These are phyloP conservation scores for Scaptomyza flava DNA, from an alignment of 2,888 invertebrate genomes.

Conservation along the genomic window DNA sequence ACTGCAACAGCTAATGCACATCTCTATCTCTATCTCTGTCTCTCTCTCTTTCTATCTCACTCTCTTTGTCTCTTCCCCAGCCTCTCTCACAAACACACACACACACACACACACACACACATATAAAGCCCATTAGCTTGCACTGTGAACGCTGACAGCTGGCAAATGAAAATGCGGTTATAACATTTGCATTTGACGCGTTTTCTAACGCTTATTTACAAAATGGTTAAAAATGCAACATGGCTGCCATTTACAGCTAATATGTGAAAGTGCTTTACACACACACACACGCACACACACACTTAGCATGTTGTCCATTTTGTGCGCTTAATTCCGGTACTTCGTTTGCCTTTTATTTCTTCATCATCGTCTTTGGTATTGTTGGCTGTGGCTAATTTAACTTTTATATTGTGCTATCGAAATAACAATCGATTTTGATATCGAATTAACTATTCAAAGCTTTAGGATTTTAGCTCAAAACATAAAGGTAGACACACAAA, in stretches of 20 bases:
- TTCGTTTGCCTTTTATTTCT: conserved; percentile 4
- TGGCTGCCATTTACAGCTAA: conserved; percentile 71
- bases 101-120: conserved; percentile 9
- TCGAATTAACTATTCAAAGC: no score
- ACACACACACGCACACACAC: conserved; percentile 1
- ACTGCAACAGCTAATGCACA: conserved; percentile 36
- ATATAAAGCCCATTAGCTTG: conserved; percentile 43
- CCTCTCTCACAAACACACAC: neutral
- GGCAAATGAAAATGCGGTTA: conserved; percentile 76
- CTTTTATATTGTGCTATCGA: no score
- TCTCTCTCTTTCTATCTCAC: neutral
- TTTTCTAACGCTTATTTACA: conserved; percentile 57
- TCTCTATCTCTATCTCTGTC: neutral
- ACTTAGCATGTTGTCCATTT: conserved; percentile 28
- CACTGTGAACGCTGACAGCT: conserved; percentile 59
- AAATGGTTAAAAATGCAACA: conserved; percentile 70
- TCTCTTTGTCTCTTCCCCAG: neutral
- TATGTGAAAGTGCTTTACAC: conserved; percentile 38
- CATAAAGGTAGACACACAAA: no score
- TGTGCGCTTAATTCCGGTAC: conserved; percentile 24
- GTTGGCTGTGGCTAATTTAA: no score
- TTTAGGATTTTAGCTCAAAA: no score
- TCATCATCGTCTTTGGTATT: conserved; percentile 8
- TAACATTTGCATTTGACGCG: conserved; percentile 73
- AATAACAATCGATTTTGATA: no score